Evolutionary conservation across 2,797 vertebrate species (phyloP).

Genomic region (Xenops minutus): DNA sequence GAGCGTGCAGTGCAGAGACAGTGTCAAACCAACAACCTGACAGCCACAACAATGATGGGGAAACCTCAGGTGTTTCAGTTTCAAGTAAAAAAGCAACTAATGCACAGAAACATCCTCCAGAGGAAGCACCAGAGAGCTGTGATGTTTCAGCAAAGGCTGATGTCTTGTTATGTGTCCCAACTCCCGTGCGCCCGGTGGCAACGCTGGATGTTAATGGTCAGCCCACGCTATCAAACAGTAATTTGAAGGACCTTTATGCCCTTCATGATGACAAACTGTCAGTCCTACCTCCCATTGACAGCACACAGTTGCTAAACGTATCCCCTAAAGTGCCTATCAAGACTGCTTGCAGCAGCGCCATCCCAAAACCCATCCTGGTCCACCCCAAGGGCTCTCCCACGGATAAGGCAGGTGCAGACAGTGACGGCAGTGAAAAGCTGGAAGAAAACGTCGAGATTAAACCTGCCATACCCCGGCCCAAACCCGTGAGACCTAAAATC

Average conservation of each 20-base stretch:
- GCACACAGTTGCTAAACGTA: conserved; percentile 66
- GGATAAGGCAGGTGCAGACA: conserved; percentile 57
- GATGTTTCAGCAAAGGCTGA: conserved; percentile 58
- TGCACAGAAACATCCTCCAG: conserved; percentile 77
- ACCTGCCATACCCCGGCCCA: conserved; percentile 84
- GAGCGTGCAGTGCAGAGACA: not conserved
- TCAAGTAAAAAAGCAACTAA: conserved; percentile 71
- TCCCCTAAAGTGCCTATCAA: conserved; percentile 81
- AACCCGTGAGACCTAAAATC: conserved; percentile 93
- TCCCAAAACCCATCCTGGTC: conserved; percentile 85
- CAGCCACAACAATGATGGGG: conserved; percentile 58
- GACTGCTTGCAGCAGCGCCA: conserved; percentile 77
- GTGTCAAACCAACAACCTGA: not conserved
- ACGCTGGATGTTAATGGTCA: conserved; percentile 66
- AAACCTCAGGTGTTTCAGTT: conserved; percentile 17
- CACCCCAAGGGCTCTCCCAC: conserved; percentile 69
- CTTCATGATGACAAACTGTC: conserved; percentile 54
- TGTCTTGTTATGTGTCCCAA: conserved; percentile 70
- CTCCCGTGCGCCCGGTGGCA: conserved; percentile 69
- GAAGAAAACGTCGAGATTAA: conserved; percentile 76
- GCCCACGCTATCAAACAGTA: conserved; percentile 64
- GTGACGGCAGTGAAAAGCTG: conserved; percentile 69
- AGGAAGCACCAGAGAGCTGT: conserved; percentile 73
- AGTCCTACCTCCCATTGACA: conserved; percentile 60
- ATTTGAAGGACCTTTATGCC: conserved; percentile 60